Percentiles rank a stretch among this genome's conserved stretches.
These are phyloP conservation scores for Sparidentex hasta DNA, from an alignment of 2,797 vertebrate species.

Conservation along the genomic window DNA sequence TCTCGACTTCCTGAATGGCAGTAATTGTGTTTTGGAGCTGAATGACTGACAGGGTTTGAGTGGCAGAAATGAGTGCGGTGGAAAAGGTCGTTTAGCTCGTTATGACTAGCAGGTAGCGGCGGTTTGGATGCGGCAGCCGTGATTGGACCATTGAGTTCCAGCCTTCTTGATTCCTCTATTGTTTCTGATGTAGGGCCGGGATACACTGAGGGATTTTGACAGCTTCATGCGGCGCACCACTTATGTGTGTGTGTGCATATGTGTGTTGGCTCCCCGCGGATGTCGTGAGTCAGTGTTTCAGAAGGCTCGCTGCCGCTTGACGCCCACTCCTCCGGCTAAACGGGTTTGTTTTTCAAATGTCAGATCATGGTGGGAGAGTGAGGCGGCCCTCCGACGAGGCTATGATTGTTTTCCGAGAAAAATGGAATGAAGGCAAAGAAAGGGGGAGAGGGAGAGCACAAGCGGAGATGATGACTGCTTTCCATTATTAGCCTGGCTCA, in stretches of 20 bases:
- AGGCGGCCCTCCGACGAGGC: constrained; percentile 53
- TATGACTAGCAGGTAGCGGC: constrained; percentile 59
- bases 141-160: constrained; percentile 67
- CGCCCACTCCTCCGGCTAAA: constrained; percentile 67
- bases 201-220: constrained; percentile 50
- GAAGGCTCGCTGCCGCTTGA: constrained; percentile 60
- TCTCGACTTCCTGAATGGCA: constrained; percentile 62
- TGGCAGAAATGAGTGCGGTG: constrained; percentile 56
- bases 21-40: constrained; percentile 66
- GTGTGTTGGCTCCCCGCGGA: constrained; percentile 36
- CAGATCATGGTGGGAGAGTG: constrained; percentile 64
- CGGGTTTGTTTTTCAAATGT: constrained; percentile 78
- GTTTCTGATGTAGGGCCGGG: constrained; percentile 54
- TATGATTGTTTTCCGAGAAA: constrained; percentile 71
- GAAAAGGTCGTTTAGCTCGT: constrained; percentile 74
- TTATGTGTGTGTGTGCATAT: constrained; percentile 6
- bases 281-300: constrained; percentile 65
- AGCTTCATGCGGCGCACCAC: constrained; percentile 35
- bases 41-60: constrained; percentile 67
- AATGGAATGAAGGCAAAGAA: constrained; percentile 55
- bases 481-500: constrained; percentile 77
- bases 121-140: constrained; percentile 39
- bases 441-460: constrained; percentile 28
- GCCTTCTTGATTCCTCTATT: constrained; percentile 69
- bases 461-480: constrained; percentile 72